These are phyloP conservation scores for Parauchenoglanis punctatus DNA, from an alignment of 2,797 vertebrate species.

Conservation along the genomic window DNA sequence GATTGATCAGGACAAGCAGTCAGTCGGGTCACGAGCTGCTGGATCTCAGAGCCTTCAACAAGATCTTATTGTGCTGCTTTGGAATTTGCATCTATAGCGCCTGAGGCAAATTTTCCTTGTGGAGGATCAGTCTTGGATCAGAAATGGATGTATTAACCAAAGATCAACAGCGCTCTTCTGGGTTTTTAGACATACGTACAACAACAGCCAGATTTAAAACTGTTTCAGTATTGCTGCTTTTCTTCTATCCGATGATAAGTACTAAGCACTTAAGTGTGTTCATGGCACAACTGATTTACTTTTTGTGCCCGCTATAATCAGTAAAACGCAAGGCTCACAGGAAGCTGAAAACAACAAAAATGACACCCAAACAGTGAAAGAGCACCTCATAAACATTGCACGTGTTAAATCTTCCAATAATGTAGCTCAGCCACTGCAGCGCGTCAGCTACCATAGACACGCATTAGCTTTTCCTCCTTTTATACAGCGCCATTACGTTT, in stretches of 20 bases:
- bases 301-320: too few species aligned
- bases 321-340: not conserved
- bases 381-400: not conserved
- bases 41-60: constrained; percentile 25
- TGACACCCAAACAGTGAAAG: not conserved
- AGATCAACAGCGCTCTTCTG: not conserved
- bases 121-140: not conserved
- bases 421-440: not conserved
- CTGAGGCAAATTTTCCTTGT: constrained; percentile 5
- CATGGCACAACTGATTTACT: not conserved
- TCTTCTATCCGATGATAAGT: not conserved
- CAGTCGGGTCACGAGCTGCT: not conserved
- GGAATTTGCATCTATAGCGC: not conserved
- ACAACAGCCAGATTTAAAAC: not conserved
- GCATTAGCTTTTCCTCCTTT: not conserved
- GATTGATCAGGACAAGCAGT: constrained; percentile 20
- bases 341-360: not conserved
- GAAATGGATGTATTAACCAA: not conserved
- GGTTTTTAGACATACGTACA: not conserved
- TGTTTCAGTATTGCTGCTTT: not conserved
- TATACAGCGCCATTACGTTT: not conserved
- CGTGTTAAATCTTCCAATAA: not conserved
- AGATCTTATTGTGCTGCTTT: constrained; percentile 10
- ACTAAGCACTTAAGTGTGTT: not conserved
- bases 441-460: not conserved